Base-by-base conservation (phyloP, 2,113 vertebrate species). In the Cariama cristata region DNA sequence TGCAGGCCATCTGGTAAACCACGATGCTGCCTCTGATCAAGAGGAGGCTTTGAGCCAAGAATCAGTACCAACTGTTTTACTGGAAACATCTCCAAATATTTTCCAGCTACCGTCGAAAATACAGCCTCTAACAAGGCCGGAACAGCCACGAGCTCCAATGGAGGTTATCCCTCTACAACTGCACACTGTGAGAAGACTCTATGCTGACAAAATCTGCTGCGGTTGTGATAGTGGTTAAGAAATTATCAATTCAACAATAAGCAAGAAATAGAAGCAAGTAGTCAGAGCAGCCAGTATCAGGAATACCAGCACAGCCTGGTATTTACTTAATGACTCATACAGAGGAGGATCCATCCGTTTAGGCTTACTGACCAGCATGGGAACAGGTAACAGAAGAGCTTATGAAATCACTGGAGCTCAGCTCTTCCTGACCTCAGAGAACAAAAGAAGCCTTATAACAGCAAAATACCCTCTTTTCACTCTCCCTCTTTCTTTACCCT, bases 1-100 rank as follows among this genome's bases (percentile, higher is more conserved):
- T 63, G 52, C 73, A 90, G 88, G 58, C 75, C 88, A 88, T 47
- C 86, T 96, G 95, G 93, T 79, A 88, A 86, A 63, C 45, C 74
- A 80, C 14, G 0, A 13, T 12, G 64, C 42, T 2, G 26, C 58
- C 90, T 87, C 77, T 74, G 77, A 96, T 42, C 69, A 33, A 44
- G 42, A 69, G 14, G 17, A 58, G 67, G 73, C 84, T 85, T 38
- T 22, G 20, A 75, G 94, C 93, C 94, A 96, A 76, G 58, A 86
- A 69, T 17, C 71, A 30, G 66, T 72, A 92, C 59, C 80, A 82
- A 86, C 85, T 64, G 86, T 68, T 92, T 95, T 83, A 92, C 91
- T 86, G 93, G 94, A 96, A 96, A 92, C 53, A 86, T 32, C 91
- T 83, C 71, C 71, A 88, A 93, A 53, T 79, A 56, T 85, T 90